Percentiles rank a stretch among this genome's conserved stretches.
Evolutionary conservation across 2,797 vertebrate species (phyloP).

Genomic region (Manis pentadactyla): DNA sequence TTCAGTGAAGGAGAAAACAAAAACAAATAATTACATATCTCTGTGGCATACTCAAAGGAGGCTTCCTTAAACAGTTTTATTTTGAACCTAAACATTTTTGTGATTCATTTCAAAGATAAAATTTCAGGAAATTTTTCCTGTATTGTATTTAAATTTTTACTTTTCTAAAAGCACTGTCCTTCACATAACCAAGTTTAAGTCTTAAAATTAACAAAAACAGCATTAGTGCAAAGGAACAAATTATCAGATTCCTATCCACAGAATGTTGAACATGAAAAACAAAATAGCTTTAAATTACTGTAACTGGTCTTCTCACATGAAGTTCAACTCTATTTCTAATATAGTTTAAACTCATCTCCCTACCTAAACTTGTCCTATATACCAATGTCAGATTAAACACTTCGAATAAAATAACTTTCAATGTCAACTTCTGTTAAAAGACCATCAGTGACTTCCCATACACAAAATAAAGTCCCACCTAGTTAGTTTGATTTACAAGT

Average conservation of each 20-base stretch:
- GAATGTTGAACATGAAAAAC: background rate
- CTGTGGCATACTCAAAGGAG: background rate
- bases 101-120: background rate
- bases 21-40: background rate
- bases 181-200: slow-evolving; percentile 44
- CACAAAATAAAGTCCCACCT: slow-evolving; percentile 4
- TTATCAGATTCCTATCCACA: background rate
- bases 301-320: background rate
- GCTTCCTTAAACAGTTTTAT: background rate
- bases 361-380: background rate
- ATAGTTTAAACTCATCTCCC: background rate
- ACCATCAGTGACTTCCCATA: background rate
- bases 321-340: background rate
- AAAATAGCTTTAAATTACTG: background rate
- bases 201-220: slow-evolving; percentile 39
- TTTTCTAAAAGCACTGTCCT: slow-evolving; percentile 30
- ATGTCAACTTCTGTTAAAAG: background rate
- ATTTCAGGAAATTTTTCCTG: background rate
- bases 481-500: background rate
- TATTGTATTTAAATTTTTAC: slow-evolving; percentile 6
- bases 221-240: background rate
- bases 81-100: slow-evolving; percentile 26
- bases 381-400: background rate
- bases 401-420: background rate
- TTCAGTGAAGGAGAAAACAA: slow-evolving; percentile 2